Evolutionary conservation across 2,113 vertebrate species (phyloP), one percentile per base, ranked within the genome.

Genomic region (Nesoenas mayeri): DNA sequence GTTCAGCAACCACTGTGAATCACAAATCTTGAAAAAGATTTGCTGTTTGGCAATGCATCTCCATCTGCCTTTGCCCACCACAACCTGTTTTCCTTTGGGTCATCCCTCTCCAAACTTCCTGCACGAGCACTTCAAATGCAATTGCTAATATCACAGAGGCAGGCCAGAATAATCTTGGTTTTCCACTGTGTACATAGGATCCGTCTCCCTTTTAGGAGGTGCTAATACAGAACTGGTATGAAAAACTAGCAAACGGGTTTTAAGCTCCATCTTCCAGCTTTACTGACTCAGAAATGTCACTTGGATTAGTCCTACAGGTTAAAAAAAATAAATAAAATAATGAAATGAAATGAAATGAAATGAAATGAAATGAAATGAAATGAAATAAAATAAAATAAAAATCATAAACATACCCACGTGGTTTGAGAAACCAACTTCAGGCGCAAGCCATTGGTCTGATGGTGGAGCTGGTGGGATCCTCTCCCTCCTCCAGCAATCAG

Each of bases 171-270:
- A 19, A 81, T 4, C 4, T 38, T 15, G 3, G 9, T 29, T 85
- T 88, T 70, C 2, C 3, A 10, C n/a, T 60, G 3, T 26, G 3
- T 8, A 58, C 40, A 17, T 1, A 66, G 14, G 26, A 54, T 10
- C 2, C 8, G 5, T 19, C 50, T 56, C 34, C 5, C 36, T 40
- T 51, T 86, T 20, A 28, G 26, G 26, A 78, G 26, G 62, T 34
- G 29, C 10, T 48, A 2, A 24, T 11, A 26, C 1, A 16, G 40
- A 64, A 79, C 44, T 12, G 32, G 25, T 32, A 28, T 0, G 6
- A 54, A 28, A 81, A 87, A 74, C 9, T 38, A 74, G 40, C 12
- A 47, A 8, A 9, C 4, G 21, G 20, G 20, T n/a, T 91, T 15
- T 51, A 38, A 72, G 8, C 21, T 56, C 19, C 2, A 2, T 36